Conservation (phyloP, 2,797 vertebrate species). For the Sebastes kiyomatsui region DNA sequence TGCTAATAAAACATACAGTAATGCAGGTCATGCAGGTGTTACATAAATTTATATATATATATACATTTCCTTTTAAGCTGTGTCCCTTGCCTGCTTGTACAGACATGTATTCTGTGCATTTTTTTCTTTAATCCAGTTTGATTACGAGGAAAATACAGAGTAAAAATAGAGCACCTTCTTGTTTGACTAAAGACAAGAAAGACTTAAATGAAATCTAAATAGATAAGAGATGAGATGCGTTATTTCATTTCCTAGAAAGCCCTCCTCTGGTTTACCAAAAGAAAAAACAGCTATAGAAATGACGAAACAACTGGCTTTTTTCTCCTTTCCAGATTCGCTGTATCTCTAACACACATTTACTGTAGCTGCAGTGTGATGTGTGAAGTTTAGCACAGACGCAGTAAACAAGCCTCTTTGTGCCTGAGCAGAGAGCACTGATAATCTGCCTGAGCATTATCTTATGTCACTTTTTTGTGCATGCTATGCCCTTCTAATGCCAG, state of each 20-base stretch:
- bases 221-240: background rate
- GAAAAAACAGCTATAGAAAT: conserved; percentile 8
- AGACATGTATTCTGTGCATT: background rate
- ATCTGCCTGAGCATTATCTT: conserved; percentile 66
- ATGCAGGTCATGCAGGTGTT: background rate
- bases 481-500: conserved; percentile 55
- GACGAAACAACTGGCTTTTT: conserved; percentile 11
- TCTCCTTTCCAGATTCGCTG: background rate
- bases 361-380: conserved; percentile 28
- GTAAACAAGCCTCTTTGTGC: conserved; percentile 47
- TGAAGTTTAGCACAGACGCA: conserved; percentile 34
- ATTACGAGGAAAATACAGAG: background rate
- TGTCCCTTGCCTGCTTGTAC: background rate
- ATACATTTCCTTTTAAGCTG: background rate
- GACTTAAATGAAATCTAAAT: background rate
- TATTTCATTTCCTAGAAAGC: conserved; percentile 1
- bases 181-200: background rate
- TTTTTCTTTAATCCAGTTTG: background rate
- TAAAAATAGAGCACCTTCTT: background rate
- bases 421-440: conserved; percentile 56
- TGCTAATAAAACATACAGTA: background rate
- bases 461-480: conserved; percentile 52
- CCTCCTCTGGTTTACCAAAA: background rate
- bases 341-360: conserved; percentile 13
- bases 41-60: no score